Evolutionary conservation across 2,888 invertebrate genomes (phyloP), one percentile per base, ranked within the genome.

Genomic region (Chaetogeoica ovagalla): DNA sequence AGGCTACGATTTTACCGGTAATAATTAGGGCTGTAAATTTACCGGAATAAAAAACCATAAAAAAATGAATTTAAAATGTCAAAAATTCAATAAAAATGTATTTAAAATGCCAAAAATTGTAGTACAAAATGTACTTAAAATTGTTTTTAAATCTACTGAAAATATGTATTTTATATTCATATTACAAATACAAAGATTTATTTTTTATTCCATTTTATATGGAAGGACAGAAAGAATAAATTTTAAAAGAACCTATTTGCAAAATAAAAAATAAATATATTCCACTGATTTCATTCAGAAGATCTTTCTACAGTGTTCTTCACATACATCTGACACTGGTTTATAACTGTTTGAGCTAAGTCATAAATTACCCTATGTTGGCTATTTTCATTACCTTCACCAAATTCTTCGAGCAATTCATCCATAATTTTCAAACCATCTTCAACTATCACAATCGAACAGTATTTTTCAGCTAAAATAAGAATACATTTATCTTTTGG

Each of bases 381-480:
- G 65, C 72, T 75, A 57, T 72, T 69, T 19, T 60, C 52, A 70
- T 73, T 59, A 17, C 59, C 39, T 30, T 37, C 43, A 23, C 39
- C 43, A 13, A 90, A 89, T 85, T 92, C 90, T 15, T 86, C 85
- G 21, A 93, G 87, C 73, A 94, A 86, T 83, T 91, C 90, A 82
- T 90, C 88, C 63, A 98, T 88, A 82, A 96, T 88, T 62, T 88
- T 88, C 73, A 96, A 86, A 0, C 98, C 98, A 57, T 93, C 93
- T 87, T 98, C 98, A 66, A 91, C 89, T 84, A 93, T 92, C 66
- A 98, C 91, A 85, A 97, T 89, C 83, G 89, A 88, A 87, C 97
- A 98, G 88, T 98, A 98, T 87, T 97, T 97, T 82, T 92, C 91
- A 62, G 96, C 96, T 97, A 87, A 48, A 68, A 66, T 7, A 3